Conservation (phyloP, 2,113 vertebrate genomes). For the Lepidothrix coronata region DNA sequence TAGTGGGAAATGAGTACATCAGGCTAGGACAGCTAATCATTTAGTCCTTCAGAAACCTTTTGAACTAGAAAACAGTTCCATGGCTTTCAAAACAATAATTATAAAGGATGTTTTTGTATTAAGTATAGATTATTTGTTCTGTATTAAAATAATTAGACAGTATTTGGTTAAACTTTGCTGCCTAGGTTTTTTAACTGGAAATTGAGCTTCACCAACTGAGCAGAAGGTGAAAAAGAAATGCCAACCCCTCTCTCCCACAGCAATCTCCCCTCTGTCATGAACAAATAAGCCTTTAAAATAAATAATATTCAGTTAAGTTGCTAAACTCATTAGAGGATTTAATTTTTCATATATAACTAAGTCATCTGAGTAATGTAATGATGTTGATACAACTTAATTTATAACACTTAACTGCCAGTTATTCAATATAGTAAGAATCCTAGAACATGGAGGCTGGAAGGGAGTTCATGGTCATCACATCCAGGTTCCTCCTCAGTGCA, state of each 20-base stretch:
- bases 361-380: not conserved
- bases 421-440: not conserved
- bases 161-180: not conserved
- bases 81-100: not conserved
- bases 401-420: not conserved
- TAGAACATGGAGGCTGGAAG: not conserved
- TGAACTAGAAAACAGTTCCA: not conserved
- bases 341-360: not conserved
- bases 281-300: not conserved
- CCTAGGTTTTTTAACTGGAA: not conserved
- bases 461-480: rapidly evolving
- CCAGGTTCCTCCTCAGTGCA: not conserved
- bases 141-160: not conserved
- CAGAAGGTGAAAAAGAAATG: not conserved
- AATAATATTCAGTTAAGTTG: not conserved
- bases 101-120: not conserved
- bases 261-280: no score
- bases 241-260: not conserved
- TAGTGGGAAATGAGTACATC: not conserved
- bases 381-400: not conserved
- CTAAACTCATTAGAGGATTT: not conserved
- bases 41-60: not conserved
- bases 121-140: not conserved
- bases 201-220: not conserved
- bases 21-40: not conserved